Conservation (phyloP, 2,797 vertebrate genomes). For the Geotria australis region DNA sequence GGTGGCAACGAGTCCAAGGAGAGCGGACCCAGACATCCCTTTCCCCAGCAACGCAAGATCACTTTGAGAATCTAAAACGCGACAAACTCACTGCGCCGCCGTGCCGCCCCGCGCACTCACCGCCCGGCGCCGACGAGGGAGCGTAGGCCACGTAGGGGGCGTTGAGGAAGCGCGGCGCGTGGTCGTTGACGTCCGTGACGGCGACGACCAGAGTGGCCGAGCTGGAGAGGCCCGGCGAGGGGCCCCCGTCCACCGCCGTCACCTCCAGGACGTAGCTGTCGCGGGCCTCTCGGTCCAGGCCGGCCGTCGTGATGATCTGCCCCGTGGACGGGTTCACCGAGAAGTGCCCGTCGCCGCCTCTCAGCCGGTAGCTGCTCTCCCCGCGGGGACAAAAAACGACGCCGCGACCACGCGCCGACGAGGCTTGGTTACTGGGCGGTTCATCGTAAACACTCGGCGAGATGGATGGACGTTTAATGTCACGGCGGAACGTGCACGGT, state of each 20-base stretch:
- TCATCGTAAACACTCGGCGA: too few relatives aligned
- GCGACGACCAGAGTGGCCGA: conserved; percentile 51
- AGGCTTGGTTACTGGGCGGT: too few relatives aligned
- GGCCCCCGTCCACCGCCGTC: conserved; percentile 47
- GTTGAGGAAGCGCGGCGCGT: conserved; percentile 78
- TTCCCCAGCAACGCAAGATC: too few relatives aligned
- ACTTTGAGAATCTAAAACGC: too few relatives aligned
- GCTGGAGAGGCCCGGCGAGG: conserved; percentile 39
- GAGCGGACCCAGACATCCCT: too few relatives aligned
- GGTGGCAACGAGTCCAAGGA: too few relatives aligned
- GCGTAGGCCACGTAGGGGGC: conserved; percentile 89
- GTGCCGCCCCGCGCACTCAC: conserved; percentile 9
- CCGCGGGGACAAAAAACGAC: background rate
- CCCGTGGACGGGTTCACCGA: conserved; percentile 91
- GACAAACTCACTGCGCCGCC: too few relatives aligned
- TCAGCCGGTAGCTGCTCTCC: conserved; percentile 43
- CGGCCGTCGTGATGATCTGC: conserved; percentile 74
- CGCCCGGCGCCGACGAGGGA: conserved; percentile 40
- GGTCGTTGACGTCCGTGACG: conserved; percentile 66
- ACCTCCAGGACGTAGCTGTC: conserved; percentile 63
- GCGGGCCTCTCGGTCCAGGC: conserved; percentile 45
- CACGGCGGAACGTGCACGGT: too few relatives aligned
- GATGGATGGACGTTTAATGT: too few relatives aligned
- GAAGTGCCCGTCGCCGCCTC: conserved; percentile 58
- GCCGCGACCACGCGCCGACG: too few relatives aligned